These are phyloP conservation scores for Drosophila nebulosa DNA, from an alignment of 1,140 invertebrate genomes.

Conservation along the genomic window DNA sequence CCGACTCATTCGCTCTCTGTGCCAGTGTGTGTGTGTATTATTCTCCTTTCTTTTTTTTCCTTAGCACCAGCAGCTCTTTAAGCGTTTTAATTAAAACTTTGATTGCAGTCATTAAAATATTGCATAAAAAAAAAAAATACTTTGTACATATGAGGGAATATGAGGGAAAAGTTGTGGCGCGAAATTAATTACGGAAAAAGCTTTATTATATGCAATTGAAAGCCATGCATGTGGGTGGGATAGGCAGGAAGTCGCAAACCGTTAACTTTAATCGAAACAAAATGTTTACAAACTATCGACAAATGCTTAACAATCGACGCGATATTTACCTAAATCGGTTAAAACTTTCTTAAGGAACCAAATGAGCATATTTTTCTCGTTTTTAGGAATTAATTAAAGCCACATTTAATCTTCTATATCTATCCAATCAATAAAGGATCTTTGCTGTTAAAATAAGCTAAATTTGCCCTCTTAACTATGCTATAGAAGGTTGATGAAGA, in stretches of 20 bases:
- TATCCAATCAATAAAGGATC: no score
- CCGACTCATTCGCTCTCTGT: neutral
- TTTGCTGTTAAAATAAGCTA: no score
- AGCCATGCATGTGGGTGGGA: neutral
- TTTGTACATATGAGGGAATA: neutral
- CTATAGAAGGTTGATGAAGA: no score
- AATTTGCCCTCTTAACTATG: no score
- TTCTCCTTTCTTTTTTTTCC: neutral
- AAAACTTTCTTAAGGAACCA: no score
- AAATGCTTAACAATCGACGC: no score
- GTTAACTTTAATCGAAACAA: slow-evolving; percentile 18
- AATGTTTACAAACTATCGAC: neutral
- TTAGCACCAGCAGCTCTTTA: slow-evolving; percentile 42
- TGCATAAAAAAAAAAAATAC: slow-evolving; percentile 1
- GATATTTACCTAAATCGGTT: no score
- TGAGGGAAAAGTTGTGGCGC: neutral
- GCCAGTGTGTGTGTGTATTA: neutral
- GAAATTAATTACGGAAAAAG: neutral
- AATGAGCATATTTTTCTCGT: no score
- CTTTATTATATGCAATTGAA: neutral
- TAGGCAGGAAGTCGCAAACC: slow-evolving; percentile 2
- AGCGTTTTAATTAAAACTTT: slow-evolving; percentile 75
- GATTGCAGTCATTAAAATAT: slow-evolving; percentile 65
- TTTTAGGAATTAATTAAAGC: no score
- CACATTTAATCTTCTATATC: no score